Base-by-base conservation (phyloP, 2,888 invertebrate species). In the Drosophila pegasa region DNA sequence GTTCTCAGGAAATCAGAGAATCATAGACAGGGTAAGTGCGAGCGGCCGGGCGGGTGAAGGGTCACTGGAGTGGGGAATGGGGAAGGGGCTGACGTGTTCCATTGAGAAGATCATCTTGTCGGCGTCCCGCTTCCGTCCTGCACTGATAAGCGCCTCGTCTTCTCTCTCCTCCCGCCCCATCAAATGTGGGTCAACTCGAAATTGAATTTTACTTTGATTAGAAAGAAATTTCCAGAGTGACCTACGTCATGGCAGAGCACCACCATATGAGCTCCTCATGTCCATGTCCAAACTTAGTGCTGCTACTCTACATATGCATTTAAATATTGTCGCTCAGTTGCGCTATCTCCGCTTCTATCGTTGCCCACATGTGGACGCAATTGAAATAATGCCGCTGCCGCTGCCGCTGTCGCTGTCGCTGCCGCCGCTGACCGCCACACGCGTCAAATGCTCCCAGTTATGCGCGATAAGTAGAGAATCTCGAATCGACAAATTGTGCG, bases 381-480 rank as follows among this genome's bases (percentile, higher is more conserved):
- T 74, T 70, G 59, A 64, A 64, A 54, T 66, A 51, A 68, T 55
- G 75, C 38, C 47, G 29, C 59, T 47, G 57, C 22, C 35, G 69
- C 74, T 60, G 73, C 41, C 5, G 20, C 35, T 4, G 33, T 16
- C 16, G 37, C n/a, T 6, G 37, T n/a, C n/a, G 35, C 35, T 41
- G 71, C 31, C 50, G 57, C 33, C 31, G 74, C 75, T 75, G 74
- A 74, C 74, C 75, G 58, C 25, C 75, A 59, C 56, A 75, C 55
- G 69, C 77, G 27, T 69, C 59, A 66, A 69, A 73, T 69, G 59
- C 50, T 58, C 50, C 54, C 63, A 57, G 55, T 33, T 55, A 31
- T 52, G 82, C 88, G 82, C 88, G 82, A 83, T 83, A 83, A 83
- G 86, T 76, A 55, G 61, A 78, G 50, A 57, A 73, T 85, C 70